Evolutionary conservation across 1,140 invertebrate genomes (phyloP).

Genomic region (Acromyrmex charruanus): DNA sequence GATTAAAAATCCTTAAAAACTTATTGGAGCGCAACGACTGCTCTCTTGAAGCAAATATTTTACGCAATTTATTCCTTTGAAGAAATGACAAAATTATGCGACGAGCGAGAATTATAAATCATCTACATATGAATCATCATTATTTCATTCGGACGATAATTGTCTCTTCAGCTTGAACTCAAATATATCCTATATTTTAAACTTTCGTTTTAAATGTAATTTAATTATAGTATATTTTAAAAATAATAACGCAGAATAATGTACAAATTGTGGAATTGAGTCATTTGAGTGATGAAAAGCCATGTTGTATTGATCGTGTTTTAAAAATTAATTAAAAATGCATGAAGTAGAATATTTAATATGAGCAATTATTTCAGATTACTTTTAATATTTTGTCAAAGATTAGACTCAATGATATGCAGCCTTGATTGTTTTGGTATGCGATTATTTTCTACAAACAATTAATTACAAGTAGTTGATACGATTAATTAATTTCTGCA

Average conservation of each 20-base stretch:
- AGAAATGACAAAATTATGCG: background rate
- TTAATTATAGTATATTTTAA: constrained; percentile 5
- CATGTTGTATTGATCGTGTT: background rate
- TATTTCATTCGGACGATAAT: background rate
- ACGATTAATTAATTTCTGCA: background rate
- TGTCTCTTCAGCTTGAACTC: background rate
- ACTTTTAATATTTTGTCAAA: background rate
- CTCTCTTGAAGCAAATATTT: background rate
- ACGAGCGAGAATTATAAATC: background rate
- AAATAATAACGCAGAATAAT: background rate
- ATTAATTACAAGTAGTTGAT: constrained; percentile 9
- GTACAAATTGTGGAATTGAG: background rate
- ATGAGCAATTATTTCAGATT: background rate
- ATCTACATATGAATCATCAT: background rate
- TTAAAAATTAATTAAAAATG: constrained; percentile 16
- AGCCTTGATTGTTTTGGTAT: background rate
- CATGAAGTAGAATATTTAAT: background rate
- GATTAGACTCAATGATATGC: background rate
- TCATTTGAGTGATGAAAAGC: background rate
- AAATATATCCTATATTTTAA: background rate
- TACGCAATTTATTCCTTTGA: background rate
- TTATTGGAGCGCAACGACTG: too few species aligned
- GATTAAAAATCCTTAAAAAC: too few species aligned
- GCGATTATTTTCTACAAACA: background rate
- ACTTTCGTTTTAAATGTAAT: background rate